A percentile compares a stretch with the other conserved stretches of the same genome.
phyloP scores from a whole-genome alignment of 2,888 invertebrate species.

The Melanophora roralis region DNA sequence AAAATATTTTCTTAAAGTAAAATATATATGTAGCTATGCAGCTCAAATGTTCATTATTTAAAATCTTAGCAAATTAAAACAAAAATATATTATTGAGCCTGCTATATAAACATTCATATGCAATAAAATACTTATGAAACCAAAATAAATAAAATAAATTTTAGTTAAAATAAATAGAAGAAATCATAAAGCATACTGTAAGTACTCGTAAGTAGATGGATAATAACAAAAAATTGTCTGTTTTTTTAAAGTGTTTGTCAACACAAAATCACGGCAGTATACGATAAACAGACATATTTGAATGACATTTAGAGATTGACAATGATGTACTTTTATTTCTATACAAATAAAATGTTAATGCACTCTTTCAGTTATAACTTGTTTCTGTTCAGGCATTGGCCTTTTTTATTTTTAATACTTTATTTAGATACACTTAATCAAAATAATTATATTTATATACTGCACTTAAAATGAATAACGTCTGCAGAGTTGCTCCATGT shows the following conservation, averaged over 20 bases:
- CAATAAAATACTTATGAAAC: neutral
- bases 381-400: neutral
- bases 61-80: too few species aligned
- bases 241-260: constrained; percentile 27
- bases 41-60: too few species aligned
- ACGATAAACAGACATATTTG: constrained; percentile 2
- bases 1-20: too few species aligned
- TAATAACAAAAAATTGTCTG: neutral
- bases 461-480: constrained; percentile 45
- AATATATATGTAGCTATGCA: too few species aligned
- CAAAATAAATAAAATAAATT: neutral
- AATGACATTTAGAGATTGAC: constrained; percentile 13
- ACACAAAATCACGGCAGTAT: neutral
- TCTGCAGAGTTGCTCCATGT: neutral
- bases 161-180: neutral
- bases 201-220: too few species aligned
- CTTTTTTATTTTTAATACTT: neutral
- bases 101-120: neutral
- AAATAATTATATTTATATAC: constrained; percentile 52
- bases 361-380: neutral
- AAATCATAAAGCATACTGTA: neutral
- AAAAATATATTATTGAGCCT: too few species aligned
- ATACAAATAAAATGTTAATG: constrained; percentile 15
- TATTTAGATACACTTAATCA: constrained; percentile 56
- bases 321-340: constrained; percentile 1